Percentiles rank a stretch among this genome's conserved stretches.
Conservation (phyloP, 2,888 invertebrate genomes). For the Alitta virens region DNA sequence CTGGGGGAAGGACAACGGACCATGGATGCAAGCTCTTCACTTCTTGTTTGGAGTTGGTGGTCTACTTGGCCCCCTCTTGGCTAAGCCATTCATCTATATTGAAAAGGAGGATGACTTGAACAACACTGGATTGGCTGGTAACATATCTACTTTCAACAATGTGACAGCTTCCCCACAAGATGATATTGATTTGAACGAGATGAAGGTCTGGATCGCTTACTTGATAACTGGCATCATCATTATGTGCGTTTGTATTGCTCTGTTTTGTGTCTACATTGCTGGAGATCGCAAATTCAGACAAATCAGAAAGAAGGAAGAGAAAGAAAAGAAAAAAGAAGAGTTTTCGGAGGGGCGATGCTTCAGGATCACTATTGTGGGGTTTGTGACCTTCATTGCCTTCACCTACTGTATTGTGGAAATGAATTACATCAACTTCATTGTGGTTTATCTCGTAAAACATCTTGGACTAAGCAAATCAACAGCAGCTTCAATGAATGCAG, state of each 20-base stretch:
- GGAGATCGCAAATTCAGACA: too few relatives aligned
- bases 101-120: not conserved
- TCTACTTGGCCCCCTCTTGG: constrained; percentile 7
- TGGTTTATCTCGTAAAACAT: not conserved
- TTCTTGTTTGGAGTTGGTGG: constrained; percentile 4
- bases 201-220: not conserved
- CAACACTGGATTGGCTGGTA: not conserved
- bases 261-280: not conserved
- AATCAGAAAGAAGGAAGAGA: not conserved
- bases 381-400: not conserved
- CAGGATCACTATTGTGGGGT: not conserved
- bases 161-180: not conserved
- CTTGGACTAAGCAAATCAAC: not conserved
- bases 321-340: not conserved
- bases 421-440: not conserved
- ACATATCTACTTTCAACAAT: not conserved
- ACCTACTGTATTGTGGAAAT: not conserved
- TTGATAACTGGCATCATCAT: not conserved
- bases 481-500: not conserved
- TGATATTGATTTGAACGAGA: not conserved
- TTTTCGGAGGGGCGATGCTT: not conserved
- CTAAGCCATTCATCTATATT: constrained; percentile 5
- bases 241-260: not conserved
- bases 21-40: constrained; percentile 17
- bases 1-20: constrained; percentile 9